phyloP scores from a whole-genome alignment of 2,113 vertebrate genomes.

The Terrapene triunguis region DNA sequence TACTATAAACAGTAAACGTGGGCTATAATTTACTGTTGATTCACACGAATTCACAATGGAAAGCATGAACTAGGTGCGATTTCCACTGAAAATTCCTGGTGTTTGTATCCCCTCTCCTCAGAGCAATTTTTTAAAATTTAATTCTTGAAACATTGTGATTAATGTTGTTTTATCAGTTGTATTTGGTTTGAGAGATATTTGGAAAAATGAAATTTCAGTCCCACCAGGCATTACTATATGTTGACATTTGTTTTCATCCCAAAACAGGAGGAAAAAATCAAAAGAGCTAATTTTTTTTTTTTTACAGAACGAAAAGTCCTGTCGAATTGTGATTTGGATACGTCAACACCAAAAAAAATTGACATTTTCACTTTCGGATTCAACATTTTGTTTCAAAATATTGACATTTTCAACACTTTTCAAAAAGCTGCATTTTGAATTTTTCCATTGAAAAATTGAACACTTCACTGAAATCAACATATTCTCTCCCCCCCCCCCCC shows the following conservation, averaged over 20 bases:
- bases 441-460: not conserved
- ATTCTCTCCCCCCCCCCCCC: no score
- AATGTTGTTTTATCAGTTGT: not conserved
- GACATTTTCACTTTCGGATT: not conserved
- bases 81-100: not conserved
- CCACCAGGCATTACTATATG: not conserved
- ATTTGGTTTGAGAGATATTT: not conserved
- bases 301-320: not conserved
- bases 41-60: not conserved
- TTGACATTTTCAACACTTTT: constrained; percentile 56
- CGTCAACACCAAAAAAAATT: not conserved
- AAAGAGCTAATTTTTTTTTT: not conserved
- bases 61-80: not conserved
- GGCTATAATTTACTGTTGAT: not conserved
- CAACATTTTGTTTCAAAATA: not conserved
- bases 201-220: not conserved
- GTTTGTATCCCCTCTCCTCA: not conserved
- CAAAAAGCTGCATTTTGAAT: constrained; percentile 32
- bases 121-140: not conserved
- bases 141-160: not conserved
- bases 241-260: not conserved
- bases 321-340: not conserved
- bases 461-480: not conserved
- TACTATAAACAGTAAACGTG: not conserved
- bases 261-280: not conserved